These are phyloP conservation scores for Leptinotarsa peninsularis DNA, from an alignment of 2,888 invertebrate genomes.

Conservation along the genomic window DNA sequence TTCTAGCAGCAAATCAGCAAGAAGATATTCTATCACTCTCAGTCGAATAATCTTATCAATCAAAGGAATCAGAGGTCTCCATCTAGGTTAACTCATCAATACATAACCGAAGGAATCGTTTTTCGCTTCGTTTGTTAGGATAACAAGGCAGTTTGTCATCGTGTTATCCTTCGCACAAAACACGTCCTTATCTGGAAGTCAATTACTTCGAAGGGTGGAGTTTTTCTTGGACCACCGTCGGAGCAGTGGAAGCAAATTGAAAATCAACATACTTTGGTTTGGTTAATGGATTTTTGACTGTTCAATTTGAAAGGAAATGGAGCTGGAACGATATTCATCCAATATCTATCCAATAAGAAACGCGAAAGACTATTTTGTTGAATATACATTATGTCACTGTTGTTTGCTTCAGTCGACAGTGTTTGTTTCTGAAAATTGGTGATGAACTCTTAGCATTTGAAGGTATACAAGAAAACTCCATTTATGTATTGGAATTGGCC, in stretches of 20 bases:
- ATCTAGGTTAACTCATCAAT: background rate
- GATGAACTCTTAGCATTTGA: no score
- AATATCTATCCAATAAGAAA: background rate
- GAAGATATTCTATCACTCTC: background rate
- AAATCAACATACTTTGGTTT: background rate
- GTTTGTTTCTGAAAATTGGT: no score
- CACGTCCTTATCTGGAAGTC: background rate
- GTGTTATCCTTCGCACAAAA: background rate
- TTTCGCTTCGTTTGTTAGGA: background rate
- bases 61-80: conserved; percentile 8
- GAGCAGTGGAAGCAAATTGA: background rate
- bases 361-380: no score
- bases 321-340: background rate
- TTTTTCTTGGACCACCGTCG: background rate
- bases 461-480: no score
- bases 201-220: background rate
- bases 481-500: no score
- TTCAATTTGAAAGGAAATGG: no score
- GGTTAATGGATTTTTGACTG: background rate
- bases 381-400: no score
- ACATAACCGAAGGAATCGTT: background rate
- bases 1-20: background rate
- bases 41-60: background rate
- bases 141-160: background rate
- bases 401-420: no score